phyloP scores from a whole-genome alignment of 2,888 invertebrate species.

The Apotomis capreana region DNA sequence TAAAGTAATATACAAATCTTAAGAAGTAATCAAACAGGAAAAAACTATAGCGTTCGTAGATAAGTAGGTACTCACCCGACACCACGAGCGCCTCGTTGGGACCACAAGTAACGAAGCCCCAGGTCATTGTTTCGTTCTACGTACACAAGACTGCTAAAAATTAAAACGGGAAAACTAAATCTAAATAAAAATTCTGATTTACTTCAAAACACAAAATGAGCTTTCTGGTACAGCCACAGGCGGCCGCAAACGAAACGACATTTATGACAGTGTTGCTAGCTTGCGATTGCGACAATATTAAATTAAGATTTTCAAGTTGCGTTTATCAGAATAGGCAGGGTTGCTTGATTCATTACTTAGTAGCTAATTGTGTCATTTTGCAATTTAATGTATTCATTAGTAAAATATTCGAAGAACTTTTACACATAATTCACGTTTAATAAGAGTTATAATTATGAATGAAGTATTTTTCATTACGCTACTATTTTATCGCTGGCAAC shows the following conservation, averaged over 20 bases:
- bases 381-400: too few species aligned
- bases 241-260: conserved; percentile 41
- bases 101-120: conserved; percentile 97
- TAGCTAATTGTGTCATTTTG: too few species aligned
- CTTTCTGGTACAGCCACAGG: conserved; percentile 44
- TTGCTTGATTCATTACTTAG: too few species aligned
- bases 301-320: background rate
- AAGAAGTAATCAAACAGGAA: conserved; percentile 6
- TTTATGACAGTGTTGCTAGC: conserved; percentile 24
- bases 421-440: too few species aligned
- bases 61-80: conserved; percentile 86
- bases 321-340: background rate
- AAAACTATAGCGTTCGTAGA: conserved; percentile 20
- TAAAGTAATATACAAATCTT: background rate
- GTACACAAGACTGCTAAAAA: conserved; percentile 42
- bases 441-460: too few species aligned
- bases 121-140: conserved; percentile 81
- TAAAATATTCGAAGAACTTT: too few species aligned
- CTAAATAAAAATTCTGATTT: conserved; percentile 54
- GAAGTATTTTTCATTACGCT: too few species aligned
- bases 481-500: too few species aligned
- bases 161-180: conserved; percentile 55
- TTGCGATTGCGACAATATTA: background rate
- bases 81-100: conserved; percentile 97
- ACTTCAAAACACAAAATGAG: conserved; percentile 62